Conservation (phyloP, 2,113 vertebrate species). For the Paradoxurus hermaphroditus region DNA sequence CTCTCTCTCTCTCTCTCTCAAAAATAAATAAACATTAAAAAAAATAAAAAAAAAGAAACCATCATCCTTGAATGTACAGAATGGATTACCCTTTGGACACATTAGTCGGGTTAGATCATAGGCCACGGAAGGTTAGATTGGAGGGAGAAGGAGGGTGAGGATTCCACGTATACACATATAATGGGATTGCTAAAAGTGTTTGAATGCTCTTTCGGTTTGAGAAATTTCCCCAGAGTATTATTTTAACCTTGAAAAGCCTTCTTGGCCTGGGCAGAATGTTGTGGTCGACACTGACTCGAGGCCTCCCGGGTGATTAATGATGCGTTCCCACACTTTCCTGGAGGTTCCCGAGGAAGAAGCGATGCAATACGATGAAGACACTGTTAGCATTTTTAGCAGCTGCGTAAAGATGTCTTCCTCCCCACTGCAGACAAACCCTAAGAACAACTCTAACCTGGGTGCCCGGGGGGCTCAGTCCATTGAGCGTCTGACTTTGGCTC, state of each 20-base stretch:
- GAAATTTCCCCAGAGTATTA: not conserved
- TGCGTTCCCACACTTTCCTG: conserved; percentile 27
- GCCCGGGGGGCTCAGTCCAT: too few species aligned
- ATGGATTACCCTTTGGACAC: not conserved
- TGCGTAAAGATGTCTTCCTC: not conserved
- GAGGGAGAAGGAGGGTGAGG: not conserved
- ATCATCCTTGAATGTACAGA: too few species aligned
- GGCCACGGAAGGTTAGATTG: too few species aligned
- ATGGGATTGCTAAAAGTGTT: not conserved
- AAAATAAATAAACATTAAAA: too few species aligned
- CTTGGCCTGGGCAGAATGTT: not conserved
- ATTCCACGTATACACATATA: not conserved
- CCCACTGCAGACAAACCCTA: not conserved
- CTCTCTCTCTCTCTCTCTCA: too few species aligned
- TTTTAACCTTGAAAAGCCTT: not conserved
- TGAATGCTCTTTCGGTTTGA: not conserved
- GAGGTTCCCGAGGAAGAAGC: not conserved
- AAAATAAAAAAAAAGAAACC: too few species aligned
- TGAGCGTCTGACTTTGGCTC: too few species aligned
- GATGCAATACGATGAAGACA: not conserved
- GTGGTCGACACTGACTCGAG: not conserved
- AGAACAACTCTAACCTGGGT: not conserved
- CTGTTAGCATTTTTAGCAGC: not conserved
- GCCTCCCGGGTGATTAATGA: conserved; percentile 23
- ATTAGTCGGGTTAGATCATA: not conserved